Conservation (phyloP, 2,113 vertebrate genomes). For the Halcyon malimbica region DNA sequence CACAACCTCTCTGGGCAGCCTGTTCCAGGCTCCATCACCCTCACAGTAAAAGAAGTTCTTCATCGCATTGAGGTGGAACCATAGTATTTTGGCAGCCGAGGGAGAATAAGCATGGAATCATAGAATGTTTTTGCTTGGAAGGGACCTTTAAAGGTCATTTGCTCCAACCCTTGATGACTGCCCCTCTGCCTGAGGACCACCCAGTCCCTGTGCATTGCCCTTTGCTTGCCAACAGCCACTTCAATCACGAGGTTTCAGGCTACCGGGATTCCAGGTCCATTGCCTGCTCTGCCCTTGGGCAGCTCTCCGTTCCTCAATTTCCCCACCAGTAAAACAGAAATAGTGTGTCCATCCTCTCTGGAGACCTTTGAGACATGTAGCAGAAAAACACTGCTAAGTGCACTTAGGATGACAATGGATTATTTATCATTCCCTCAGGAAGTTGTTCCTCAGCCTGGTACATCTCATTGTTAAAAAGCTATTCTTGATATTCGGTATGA, state of each 20-base stretch:
- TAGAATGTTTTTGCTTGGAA: neutral
- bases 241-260: neutral
- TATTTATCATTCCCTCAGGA: conserved; percentile 21
- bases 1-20: no score
- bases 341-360: neutral
- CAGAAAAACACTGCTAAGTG: neutral
- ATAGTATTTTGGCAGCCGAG: neutral
- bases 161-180: neutral
- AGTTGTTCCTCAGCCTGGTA: neutral
- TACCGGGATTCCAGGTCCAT: neutral
- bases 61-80: no score
- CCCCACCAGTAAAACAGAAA: neutral
- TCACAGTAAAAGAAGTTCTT: no score
- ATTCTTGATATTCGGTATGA: neutral
- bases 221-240: neutral
- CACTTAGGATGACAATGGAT: neutral
- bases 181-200: neutral
- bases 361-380: neutral
- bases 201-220: neutral
- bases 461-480: conserved; percentile 14
- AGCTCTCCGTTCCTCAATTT: neutral
- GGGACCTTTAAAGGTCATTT: neutral
- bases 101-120: neutral
- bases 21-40: no score
- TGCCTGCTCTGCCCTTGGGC: neutral